Conservation (phyloP, 2,797 vertebrate species). For the Poeciliopsis infans region DNA sequence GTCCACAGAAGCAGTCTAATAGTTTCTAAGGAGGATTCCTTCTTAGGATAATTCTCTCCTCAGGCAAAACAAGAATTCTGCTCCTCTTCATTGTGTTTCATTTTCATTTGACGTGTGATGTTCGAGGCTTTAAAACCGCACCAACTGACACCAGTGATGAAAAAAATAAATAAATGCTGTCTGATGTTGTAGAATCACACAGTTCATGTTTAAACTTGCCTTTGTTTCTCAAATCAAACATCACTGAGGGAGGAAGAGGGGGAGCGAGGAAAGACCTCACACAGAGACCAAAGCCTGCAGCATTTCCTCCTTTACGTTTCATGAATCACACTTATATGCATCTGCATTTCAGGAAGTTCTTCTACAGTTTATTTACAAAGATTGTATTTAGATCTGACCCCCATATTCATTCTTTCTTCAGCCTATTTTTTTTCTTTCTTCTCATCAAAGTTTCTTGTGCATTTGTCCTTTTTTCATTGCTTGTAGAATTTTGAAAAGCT, state of each 20-base stretch:
- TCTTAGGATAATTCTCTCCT: neutral
- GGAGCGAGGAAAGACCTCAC: neutral
- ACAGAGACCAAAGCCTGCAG: neutral
- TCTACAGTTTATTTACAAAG: neutral
- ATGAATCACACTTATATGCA: neutral
- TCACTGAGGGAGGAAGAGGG: neutral
- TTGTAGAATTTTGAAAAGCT: neutral
- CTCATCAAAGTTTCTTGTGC: neutral
- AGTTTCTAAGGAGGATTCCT: neutral
- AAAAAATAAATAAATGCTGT: neutral
- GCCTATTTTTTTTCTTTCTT: neutral
- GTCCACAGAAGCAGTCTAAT: neutral
- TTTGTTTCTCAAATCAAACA: constrained; percentile 3
- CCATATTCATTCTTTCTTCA: neutral
- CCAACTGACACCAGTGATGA: neutral
- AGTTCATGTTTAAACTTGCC: neutral
- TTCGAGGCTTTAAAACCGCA: neutral
- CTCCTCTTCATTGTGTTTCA: neutral
- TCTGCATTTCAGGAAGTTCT: neutral
- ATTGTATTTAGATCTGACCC: neutral
- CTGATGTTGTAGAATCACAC: constrained; percentile 1
- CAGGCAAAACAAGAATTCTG: neutral
- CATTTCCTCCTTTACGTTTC: neutral
- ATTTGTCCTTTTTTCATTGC: neutral
- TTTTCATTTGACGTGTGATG: neutral